These are phyloP conservation scores for Molossus alvarezi DNA, from an alignment of 2,797 vertebrate species.

Conservation along the genomic window DNA sequence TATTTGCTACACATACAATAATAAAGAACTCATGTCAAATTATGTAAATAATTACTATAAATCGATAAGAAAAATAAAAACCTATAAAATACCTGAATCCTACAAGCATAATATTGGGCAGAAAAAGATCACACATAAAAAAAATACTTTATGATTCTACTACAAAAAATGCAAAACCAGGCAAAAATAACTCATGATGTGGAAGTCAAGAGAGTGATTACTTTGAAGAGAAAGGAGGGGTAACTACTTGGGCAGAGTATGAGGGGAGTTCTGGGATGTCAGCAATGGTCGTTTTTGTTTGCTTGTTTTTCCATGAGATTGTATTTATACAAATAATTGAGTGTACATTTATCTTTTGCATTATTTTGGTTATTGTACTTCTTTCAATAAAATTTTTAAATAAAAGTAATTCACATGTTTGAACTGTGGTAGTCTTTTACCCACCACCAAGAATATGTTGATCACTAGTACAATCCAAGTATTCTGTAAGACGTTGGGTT, in stretches of 20 bases:
- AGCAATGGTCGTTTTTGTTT: neutral
- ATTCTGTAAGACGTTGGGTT: neutral
- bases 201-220: neutral
- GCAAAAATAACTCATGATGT: neutral
- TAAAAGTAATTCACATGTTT: neutral
- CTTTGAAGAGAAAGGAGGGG: neutral
- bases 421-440: neutral
- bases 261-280: neutral
- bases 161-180: neutral
- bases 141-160: neutral
- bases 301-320: neutral
- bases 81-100: neutral
- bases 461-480: neutral
- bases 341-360: neutral
- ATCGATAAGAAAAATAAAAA: conserved; percentile 7
- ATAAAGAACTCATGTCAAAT: neutral
- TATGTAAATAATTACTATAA: neutral
- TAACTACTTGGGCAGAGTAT: neutral
- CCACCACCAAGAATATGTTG: neutral
- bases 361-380: neutral
- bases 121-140: neutral
- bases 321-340: neutral
- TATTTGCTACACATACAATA: neutral
- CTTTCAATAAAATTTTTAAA: neutral
- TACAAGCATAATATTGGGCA: neutral